These are phyloP conservation scores for Calameuta idolon DNA, from an alignment of 2,888 invertebrate species.

Conservation along the genomic window DNA sequence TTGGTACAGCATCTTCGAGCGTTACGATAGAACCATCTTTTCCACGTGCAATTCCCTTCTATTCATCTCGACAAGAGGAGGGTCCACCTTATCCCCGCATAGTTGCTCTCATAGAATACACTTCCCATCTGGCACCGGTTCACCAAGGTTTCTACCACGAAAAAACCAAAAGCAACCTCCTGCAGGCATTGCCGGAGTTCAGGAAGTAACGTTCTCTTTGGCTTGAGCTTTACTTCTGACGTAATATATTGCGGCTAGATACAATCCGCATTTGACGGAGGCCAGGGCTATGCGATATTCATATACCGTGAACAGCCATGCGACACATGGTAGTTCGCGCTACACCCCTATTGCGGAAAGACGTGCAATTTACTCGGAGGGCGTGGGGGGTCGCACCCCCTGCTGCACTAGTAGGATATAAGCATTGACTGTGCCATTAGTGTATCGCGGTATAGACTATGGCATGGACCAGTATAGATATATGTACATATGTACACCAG, in stretches of 20 bases:
- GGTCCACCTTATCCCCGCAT: background rate
- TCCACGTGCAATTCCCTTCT: background rate
- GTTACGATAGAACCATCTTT: background rate
- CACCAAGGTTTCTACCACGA: background rate
- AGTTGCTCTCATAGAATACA: background rate
- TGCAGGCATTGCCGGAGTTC: conserved; percentile 13
- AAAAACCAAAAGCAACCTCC: conserved; percentile 1
- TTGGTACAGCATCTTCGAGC: background rate
- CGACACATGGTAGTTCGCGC: background rate
- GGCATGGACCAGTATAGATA: background rate
- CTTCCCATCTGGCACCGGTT: background rate
- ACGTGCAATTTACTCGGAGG: background rate
- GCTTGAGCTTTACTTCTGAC: conserved; percentile 39
- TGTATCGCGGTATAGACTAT: background rate
- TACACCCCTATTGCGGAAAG: background rate
- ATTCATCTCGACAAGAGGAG: background rate
- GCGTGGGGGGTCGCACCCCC: background rate
- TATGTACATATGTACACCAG: background rate
- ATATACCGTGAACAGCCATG: background rate
- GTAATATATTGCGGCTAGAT: conserved; percentile 43
- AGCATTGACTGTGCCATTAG: background rate
- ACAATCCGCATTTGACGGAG: conserved; percentile 47
- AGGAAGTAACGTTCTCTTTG: conserved; percentile 35
- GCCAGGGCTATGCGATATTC: background rate
- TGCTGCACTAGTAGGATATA: background rate